A percentile compares a stretch with the other conserved stretches of the same genome.
Evolutionary conservation across 2,113 vertebrate genomes (phyloP).

Genomic region (Leptodactylus fuscus): DNA sequence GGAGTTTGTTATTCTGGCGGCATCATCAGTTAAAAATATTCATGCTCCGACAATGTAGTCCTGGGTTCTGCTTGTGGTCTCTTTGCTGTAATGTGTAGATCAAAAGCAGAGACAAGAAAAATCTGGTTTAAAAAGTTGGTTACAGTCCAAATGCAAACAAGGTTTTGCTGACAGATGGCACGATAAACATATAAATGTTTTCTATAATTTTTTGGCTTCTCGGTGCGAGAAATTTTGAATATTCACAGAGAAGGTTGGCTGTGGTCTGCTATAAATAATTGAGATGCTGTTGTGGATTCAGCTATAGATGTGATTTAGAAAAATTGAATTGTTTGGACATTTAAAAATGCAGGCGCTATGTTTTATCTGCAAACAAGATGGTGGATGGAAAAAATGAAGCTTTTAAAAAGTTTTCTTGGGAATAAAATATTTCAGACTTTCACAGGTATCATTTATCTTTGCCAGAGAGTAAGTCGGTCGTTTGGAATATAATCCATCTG

Average conservation of each 20-base stretch:
- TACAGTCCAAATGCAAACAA: constrained; percentile 54
- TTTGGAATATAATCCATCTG: not conserved
- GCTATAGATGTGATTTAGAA: constrained; percentile 49
- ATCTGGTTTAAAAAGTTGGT: constrained; percentile 59
- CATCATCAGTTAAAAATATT: not conserved
- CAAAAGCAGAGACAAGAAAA: constrained; percentile 49
- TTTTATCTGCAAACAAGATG: constrained; percentile 30
- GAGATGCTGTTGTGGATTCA: constrained; percentile 49
- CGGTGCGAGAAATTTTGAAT: constrained; percentile 59
- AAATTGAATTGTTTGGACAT: constrained; percentile 55
- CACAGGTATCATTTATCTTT: not conserved
- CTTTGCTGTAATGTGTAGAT: constrained; percentile 31
- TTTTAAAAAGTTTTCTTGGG: not conserved
- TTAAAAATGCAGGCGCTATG: constrained; percentile 45
- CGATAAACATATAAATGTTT: constrained; percentile 61
- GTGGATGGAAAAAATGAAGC: constrained; percentile 26
- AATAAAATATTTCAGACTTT: not conserved
- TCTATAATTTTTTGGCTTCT: constrained; percentile 58
- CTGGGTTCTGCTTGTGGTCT: not conserved
- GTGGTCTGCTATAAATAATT: constrained; percentile 59
- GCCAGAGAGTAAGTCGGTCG: not conserved
- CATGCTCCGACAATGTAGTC: not conserved
- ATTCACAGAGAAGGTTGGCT: constrained; percentile 54
- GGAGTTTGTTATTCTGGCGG: not conserved
- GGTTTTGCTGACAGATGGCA: constrained; percentile 59